Evolutionary conservation across 2,888 invertebrate genomes (phyloP).

Genomic region (Aelia acuminata): DNA sequence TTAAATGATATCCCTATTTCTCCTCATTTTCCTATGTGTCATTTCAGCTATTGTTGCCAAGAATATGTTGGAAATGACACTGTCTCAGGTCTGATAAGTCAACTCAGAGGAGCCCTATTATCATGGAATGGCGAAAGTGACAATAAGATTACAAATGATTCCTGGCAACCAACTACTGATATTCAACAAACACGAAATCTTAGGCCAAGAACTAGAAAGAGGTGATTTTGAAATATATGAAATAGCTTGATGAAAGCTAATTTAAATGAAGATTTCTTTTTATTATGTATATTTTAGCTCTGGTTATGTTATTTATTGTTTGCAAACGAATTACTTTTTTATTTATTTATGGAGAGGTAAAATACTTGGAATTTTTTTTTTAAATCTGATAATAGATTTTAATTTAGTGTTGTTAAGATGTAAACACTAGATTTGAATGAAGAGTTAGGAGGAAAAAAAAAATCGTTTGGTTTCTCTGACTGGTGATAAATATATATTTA

Average conservation of each 20-base stretch:
- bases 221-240: constrained; percentile 68
- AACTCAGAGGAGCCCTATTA: constrained; percentile 71
- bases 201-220: constrained; percentile 75
- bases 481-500: too few species aligned
- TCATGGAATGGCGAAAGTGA: constrained; percentile 41
- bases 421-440: not conserved
- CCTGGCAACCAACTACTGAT: constrained; percentile 53
- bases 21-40: constrained; percentile 24
- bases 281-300: not conserved
- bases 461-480: too few species aligned
- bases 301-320: constrained; percentile 14
- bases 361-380: not conserved
- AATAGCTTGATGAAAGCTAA: not conserved
- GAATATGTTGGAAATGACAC: constrained; percentile 84
- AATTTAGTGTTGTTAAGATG: not conserved
- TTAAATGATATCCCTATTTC: not conserved
- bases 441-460: too few species aligned
- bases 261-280: constrained; percentile 18
- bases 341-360: not conserved
- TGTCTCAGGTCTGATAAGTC: constrained; percentile 73
- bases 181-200: constrained; percentile 67
- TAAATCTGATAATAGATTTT: not conserved
- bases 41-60: constrained; percentile 73
- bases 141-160: constrained; percentile 56
- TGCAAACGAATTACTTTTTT: not conserved